Conservation (phyloP, 2,888 invertebrate genomes). For the Ectropis crepuscularia region DNA sequence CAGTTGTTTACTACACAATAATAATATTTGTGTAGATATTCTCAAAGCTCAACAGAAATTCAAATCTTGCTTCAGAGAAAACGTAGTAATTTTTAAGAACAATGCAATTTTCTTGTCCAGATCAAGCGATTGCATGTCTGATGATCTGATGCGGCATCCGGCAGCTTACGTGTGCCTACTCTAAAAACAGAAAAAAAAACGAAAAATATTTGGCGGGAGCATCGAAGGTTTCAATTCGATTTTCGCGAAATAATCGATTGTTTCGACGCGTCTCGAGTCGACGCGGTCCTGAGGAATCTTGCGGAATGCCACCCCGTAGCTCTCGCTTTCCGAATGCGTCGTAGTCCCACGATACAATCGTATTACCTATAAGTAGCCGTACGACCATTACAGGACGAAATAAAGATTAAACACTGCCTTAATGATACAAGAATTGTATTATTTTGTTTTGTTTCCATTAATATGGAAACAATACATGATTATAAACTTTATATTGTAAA, state of each 20-base stretch:
- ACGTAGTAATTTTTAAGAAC: conserved; percentile 31
- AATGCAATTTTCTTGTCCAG: conserved; percentile 42
- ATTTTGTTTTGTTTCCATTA: conserved; percentile 13
- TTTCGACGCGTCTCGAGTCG: conserved; percentile 46
- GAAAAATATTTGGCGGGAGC: conserved; percentile 39
- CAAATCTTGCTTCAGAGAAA: conserved; percentile 29
- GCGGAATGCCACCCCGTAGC: conserved; percentile 77
- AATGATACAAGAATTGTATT: conserved; percentile 29
- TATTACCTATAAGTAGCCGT: conserved; percentile 29
- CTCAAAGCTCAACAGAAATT: conserved; percentile 37
- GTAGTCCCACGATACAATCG: conserved; percentile 39
- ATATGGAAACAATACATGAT: too few species aligned
- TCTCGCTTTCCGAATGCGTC: conserved; percentile 69
- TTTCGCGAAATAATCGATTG: conserved; percentile 65
- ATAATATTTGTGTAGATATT: conserved; percentile 40
- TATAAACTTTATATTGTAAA: too few species aligned
- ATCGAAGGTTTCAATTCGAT: conserved; percentile 40
- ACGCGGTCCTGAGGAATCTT: conserved; percentile 67
- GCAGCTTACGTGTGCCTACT: conserved; percentile 14
- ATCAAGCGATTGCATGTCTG: conserved; percentile 28
- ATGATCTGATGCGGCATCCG: conserved; percentile 23
- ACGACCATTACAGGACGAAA: conserved; percentile 42
- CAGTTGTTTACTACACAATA: conserved; percentile 10
- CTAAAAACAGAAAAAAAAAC: conserved; percentile 32
- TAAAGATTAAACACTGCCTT: conserved; percentile 16